Evolutionary conservation across 2,113 vertebrate species (phyloP), one percentile per base, ranked within the genome.

Genomic region (Elanoides forficatus): DNA sequence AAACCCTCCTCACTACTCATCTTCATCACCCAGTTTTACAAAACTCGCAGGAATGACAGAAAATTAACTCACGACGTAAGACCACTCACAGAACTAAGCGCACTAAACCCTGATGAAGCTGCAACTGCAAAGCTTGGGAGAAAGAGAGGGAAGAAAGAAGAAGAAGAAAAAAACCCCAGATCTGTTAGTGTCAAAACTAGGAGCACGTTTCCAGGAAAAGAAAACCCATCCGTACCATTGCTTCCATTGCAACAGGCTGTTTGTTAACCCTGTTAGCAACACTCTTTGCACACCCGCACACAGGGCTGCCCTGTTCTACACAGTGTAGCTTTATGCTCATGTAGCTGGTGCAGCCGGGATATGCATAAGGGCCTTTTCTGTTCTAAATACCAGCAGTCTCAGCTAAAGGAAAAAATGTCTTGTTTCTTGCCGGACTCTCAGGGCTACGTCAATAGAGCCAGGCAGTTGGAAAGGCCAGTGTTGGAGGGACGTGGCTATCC

Each of bases 251-350:
- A 40, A 7, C 36, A 0, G 52, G 92, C 45, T 9, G 32, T 11
- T 36, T 3, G 53, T 73, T 55, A 79, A 11, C 71, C 65, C 73
- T 6, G n/a, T 52, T 29, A 70, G 90, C 62, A 55, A 25, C 21
- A 1, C 45, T 8, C 67, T 38, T 5, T 15, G 58, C 81, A 15
- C 50, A 18, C 63, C 16, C 12, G 15, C 75, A 65, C 86, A 94
- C 50, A 94, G 81, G 81, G 72, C 86, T 20, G 88, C 79, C 94
- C 97, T 97, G 97, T 94, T 95, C 96, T 4, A 29, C 88, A 97
- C 92, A 97, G 67, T 66, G 86, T 13, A 26, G 90, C 94, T 96
- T 95, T 97, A 94, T 97, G 47, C 72, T 96, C 62, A 0, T 0
- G 12, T 9, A 27, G 73, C 78, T 60, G 81, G 58, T 60, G 82